Evolutionary conservation across 2,888 invertebrate genomes (phyloP), one percentile per base, ranked within the genome.

Genomic region (Drosophila aldrichi): DNA sequence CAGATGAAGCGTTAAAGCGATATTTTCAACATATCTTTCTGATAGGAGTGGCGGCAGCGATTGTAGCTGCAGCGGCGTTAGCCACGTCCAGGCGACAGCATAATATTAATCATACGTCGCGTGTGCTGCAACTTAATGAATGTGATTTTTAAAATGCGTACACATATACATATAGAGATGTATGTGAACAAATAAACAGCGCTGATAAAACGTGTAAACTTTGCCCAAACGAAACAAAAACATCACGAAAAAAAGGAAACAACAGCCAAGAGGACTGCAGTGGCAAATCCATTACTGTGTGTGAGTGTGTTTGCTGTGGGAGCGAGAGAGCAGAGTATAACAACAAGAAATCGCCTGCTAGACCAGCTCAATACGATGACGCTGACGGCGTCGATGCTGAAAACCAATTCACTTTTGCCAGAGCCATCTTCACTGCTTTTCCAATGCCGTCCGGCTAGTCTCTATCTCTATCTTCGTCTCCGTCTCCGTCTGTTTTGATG

Each of bases 121-220:
- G 64, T 88, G 77, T 69, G 70, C 51, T 40, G 63, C 62, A 54
- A 56, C 54, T 59, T 78, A 81, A 77, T 71, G 65, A 79, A 62
- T 64, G 65, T 64, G 78, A 77, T 72, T 77, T 77, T 77, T 61
- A 72, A 77, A 70, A 46, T 64, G 36, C 43, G 38, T n/a, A 40
- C 36, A 57, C 40, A 36, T 60, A 40, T 44, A 22, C n/a, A n/a
- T 22, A 46, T 29, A 51, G 43, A 51, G 48, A 43, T 29, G 66
- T 57, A 60, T 89, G 78, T 74, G 79, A 84, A 74, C 81, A 84
- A 88, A 84, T 88, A 84, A 89, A 90, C 87, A 86, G 57, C 59
- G 36, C 59, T 64, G 74, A 90, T 84, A 84, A 90, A 73, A 89
- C 84, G 89, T 88, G 90, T 77, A 76, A 86, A 70, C 80, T 85